Evolutionary conservation across 2,797 vertebrate species (phyloP).

Genomic region (Siniperca undulata): DNA sequence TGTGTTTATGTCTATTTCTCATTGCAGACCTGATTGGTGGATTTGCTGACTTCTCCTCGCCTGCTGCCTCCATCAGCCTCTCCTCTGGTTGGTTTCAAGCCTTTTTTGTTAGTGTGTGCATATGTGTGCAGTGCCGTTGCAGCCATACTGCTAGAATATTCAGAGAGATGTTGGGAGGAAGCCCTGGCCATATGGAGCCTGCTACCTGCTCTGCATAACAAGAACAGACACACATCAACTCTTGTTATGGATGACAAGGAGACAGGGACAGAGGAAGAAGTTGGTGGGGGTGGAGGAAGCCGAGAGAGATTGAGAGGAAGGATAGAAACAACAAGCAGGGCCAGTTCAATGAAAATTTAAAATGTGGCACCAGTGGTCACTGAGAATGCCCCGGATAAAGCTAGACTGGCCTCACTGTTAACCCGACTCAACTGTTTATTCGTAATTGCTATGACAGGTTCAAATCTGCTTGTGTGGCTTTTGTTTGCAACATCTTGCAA

Average conservation of each 20-base stretch:
- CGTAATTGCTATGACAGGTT: conserved; percentile 25
- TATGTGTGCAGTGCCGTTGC: conserved; percentile 70
- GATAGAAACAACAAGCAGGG: conserved; percentile 56
- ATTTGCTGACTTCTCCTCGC: conserved; percentile 94
- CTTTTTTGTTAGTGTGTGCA: conserved; percentile 35
- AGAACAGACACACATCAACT: conserved; percentile 91
- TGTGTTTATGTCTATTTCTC: conserved; percentile 58
- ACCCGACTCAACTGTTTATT: conserved; percentile 34
- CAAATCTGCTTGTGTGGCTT: conserved; percentile 20
- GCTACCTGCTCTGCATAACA: conserved; percentile 93
- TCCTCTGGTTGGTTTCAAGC: conserved; percentile 88
- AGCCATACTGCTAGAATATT: conserved; percentile 86
- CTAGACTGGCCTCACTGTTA: conserved; percentile 14
- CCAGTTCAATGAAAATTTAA: conserved; percentile 77
- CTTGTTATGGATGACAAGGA: conserved; percentile 90
- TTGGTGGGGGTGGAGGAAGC: conserved; percentile 69
- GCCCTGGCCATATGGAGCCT: conserved; percentile 90
- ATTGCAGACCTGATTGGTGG: conserved; percentile 89
- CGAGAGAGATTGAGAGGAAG: conserved; percentile 56
- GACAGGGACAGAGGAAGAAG: conserved; percentile 79
- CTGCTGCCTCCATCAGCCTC: conserved; percentile 86
- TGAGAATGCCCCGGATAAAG: conserved; percentile 46
- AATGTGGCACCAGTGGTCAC: conserved; percentile 69
- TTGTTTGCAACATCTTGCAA: conserved; percentile 18
- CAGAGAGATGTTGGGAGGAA: conserved; percentile 79